Conservation (phyloP, 2,888 invertebrate species). For the Geotrupes spiniger region DNA sequence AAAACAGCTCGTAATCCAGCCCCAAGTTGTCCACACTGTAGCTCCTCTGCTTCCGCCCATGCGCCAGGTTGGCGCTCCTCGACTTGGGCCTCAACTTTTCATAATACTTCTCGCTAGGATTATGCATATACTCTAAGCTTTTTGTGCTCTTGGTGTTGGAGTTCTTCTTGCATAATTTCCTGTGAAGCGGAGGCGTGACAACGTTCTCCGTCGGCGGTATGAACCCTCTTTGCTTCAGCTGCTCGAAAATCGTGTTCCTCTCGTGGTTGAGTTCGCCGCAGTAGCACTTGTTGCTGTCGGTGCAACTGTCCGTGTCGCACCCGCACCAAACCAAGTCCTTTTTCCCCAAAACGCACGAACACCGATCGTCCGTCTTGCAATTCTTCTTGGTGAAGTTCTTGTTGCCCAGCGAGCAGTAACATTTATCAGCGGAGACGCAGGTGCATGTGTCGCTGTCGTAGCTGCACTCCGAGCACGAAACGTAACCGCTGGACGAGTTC, state of each 20-base stretch:
- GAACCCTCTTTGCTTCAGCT: conserved; percentile 53
- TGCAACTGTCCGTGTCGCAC: conserved; percentile 83
- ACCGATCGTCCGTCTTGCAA: conserved; percentile 52
- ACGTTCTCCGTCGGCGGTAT: conserved; percentile 42
- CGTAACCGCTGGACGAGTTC: conserved; percentile 63
- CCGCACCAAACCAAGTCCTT: conserved; percentile 62
- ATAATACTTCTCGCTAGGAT: conserved; percentile 54
- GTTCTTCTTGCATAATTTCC: conserved; percentile 44
- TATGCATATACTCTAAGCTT: conserved; percentile 57
- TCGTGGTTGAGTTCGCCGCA: conserved; percentile 52
- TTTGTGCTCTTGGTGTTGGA: conserved; percentile 46
- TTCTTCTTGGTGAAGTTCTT: conserved; percentile 45
- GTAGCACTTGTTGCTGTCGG: conserved; percentile 85
- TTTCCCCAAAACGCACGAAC: conserved; percentile 61
- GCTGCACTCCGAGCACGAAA: conserved; percentile 84
- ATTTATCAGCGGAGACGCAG: conserved; percentile 73
- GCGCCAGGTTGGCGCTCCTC: conserved; percentile 38
- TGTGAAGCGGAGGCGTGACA: conserved; percentile 33
- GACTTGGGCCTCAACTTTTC: conserved; percentile 50
- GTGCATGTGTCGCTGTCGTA: conserved; percentile 82
- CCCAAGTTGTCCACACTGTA: conserved; percentile 64
- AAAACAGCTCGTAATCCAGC: conserved; percentile 72
- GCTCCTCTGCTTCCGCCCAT: conserved; percentile 35
- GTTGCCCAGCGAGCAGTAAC: conserved; percentile 76
- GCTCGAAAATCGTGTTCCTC: conserved; percentile 49